Evolutionary conservation across 2,888 invertebrate species (phyloP), one percentile per base, ranked within the genome.

Genomic region (Periphyllus acericola): DNA sequence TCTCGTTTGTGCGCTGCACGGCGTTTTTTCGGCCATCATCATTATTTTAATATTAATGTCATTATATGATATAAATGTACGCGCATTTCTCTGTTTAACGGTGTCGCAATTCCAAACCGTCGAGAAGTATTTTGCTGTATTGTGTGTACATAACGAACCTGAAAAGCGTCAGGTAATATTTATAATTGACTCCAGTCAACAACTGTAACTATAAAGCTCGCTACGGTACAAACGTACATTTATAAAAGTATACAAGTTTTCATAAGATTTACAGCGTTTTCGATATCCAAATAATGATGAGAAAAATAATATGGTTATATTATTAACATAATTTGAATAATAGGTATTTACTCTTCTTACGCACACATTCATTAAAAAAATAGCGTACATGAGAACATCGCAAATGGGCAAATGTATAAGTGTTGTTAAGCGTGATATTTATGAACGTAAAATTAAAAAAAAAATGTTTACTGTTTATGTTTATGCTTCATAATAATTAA

Each of bases 11-110:
- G 40, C 46, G 46, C 1, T 3, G 5, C 29, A 68, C 36, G 40
- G 29, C 40, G 46, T 14, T 25, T 32, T 71, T 11, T 32, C 52
- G 40, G n/a, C 8, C n/a, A 66, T 34, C 82, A 40, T 71, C 25
- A 36, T 68, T 71, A 81, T 71, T 81, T 46, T 40, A 21, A 40
- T 66, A 29, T 81, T 68, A 75, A n/a, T 46, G 46, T n/a, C n/a
- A 34, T 36, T 21, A 55, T 55, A 9, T 17, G 3, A 32, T 25
- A 25, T 17, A 46, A 46, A 32, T 29, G 21, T 52, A 76, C 4
- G 52, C 52, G 21, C 9, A 52, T 76, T n/a, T 9, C 0, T 9
- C 0, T 32, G 4, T 78, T 11, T 78, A 55, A 46, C 55, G 21
- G 29, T 55, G 11, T 60, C 25, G n/a, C 34, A 79, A 60, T 79